Evolutionary conservation across 2,113 vertebrate genomes (phyloP), one percentile per base, ranked within the genome.

Genomic region (Pterocles gutturalis): DNA sequence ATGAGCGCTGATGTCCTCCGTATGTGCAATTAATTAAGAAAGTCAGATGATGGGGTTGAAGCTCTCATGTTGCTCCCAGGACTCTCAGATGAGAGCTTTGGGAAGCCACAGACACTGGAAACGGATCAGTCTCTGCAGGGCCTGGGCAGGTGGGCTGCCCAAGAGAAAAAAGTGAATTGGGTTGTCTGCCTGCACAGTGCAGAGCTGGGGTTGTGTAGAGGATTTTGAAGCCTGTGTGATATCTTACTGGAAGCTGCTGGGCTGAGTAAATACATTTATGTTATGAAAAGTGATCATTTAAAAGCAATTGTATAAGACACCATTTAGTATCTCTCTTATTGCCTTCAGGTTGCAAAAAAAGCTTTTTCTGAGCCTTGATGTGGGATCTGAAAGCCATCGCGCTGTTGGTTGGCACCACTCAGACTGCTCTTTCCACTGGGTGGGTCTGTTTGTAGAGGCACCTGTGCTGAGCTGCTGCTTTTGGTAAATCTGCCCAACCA

Each of bases 391-490:
- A 96, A 95, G 51, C 55, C 83, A 36, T 62, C 15, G 1, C 0
- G 0, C 4, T 41, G n/a, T 8, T 80, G 51, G 5, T 28, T 69
- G 16, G 31, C n/a, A 13, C 29, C 38, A 2, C n/a, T 43, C 13
- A 2, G 3, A 7, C 46, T 61, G 21, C 1, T 5, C 78, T 61
- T 78, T 41, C 33, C 61, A 48, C 43, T 18, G 43, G 48, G 16
- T 65, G 90, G 9, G 7, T 34, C 38, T 93, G 45, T 79, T 67
- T 82, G 69, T 69, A 43, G 75, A 75, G 45, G n/a, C 95, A 94
- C 88, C 95, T 96, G 95, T 54, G 90, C 90, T 43, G 62, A 80
- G 71, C 49, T 86, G 66, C 76, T 83, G 64, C 33, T 61, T 41
- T 67, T 2, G 2, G 69, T 62, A 7, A 17, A 26, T 25, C 73